Evolutionary conservation across 2,888 invertebrate genomes (phyloP), one percentile per base, ranked within the genome.

Genomic region (Epirrhoe tristata): DNA sequence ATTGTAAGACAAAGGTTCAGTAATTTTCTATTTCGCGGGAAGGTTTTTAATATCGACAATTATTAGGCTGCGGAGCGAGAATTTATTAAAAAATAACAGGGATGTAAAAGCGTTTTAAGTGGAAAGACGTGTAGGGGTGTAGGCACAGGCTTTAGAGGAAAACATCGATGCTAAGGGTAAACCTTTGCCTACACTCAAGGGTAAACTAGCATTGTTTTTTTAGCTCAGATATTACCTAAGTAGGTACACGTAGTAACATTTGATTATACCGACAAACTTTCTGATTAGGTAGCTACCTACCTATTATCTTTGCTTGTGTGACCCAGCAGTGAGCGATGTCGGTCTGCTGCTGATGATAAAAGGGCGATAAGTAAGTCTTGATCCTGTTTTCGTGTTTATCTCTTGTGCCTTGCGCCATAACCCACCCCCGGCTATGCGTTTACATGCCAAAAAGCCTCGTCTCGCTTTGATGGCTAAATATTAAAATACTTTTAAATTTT

Each of bases 71-170:
- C 34, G 64, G 67, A 63, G 67, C 66, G 54, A 66, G 75, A 77
- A 85, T 83, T 83, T 86, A 86, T 86, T 83, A 86, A 86, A 85
- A 86, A 84, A 83, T 84, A 85, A 84, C 84, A 82, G 75, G 62
- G 76, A 78, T 80, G 78, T 76, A 77, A 79, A 81, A 77, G 76
- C 77, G 75, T 69, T 78, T 77, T 71, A 75, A 78, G 78, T 73
- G 75, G 70, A 43, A 63, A 52, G 60, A 54, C 65, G 63, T 24
- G 17, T 31, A 12, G 52, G 48, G 51, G 59, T 24, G 39, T 54
- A 66, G 57, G 7, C 32, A 48, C 0, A 60, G 63, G 66, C 55
- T 68, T 62, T 67, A 63, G 76, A 72, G 69, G 66, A 8, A 34
- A 34, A 10, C 14, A 46, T 46, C 3, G 46, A 4, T 14, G 8